Percentiles rank a stretch among this genome's conserved stretches.
phyloP scores from a whole-genome alignment of 1,140 invertebrate species.

The Parapsyche elsis region DNA sequence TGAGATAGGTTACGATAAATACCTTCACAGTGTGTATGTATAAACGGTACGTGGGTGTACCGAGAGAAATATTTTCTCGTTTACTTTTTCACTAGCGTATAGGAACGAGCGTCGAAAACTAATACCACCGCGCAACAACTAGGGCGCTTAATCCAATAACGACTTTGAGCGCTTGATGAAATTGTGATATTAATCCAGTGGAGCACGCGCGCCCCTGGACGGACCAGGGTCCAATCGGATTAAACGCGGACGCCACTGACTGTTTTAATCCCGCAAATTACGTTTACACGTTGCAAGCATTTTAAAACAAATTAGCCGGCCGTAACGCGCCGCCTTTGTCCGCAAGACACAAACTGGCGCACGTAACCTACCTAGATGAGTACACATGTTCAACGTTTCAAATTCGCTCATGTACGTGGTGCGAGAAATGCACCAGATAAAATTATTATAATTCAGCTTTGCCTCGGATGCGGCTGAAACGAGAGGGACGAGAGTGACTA shows the following conservation, averaged over 20 bases:
- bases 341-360: too few species aligned
- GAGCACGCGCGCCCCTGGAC: not conserved
- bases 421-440: not conserved
- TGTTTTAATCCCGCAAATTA: not conserved
- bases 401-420: not conserved
- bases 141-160: not conserved
- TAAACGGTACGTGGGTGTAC: not conserved
- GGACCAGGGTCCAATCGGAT: not conserved
- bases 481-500: too few species aligned
- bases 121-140: not conserved
- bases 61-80: not conserved
- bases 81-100: too few species aligned
- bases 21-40: not conserved
- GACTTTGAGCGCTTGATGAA: conserved; percentile 4
- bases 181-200: conserved; percentile 7
- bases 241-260: not conserved
- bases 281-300: not conserved
- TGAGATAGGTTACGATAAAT: not conserved
- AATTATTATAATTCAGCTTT: not conserved
- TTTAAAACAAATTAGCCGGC: not conserved
- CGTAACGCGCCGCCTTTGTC: not conserved
- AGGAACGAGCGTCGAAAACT: too few species aligned
- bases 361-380: too few species aligned
- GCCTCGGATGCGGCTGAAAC: not conserved
- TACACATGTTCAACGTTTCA: not conserved